phyloP scores from a whole-genome alignment of 1,140 invertebrate genomes.

The Anastatus disparis region DNA sequence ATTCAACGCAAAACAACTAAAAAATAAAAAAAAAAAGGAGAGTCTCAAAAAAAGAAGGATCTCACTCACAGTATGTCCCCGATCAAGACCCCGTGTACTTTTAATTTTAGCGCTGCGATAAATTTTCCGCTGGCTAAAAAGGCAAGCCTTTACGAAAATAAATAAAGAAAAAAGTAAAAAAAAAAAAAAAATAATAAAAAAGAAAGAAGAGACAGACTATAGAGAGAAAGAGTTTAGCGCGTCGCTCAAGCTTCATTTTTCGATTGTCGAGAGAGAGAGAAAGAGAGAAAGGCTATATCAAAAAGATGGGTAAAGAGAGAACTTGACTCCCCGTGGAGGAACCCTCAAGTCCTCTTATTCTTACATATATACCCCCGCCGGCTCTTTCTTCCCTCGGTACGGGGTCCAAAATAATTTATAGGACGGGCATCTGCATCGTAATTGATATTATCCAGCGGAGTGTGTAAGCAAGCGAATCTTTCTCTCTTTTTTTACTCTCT shows the following conservation, averaged over 20 bases:
- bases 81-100: slow-evolving; percentile 22
- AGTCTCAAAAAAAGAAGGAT: slow-evolving; percentile 10
- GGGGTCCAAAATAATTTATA: slow-evolving; percentile 50
- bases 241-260: slow-evolving; percentile 41
- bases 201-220: background rate
- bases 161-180: background rate
- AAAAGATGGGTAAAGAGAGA: background rate
- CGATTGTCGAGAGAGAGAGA: slow-evolving; percentile 33
- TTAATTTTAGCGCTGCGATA: slow-evolving; percentile 37
- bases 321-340: slow-evolving; percentile 39
- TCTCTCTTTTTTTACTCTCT: too few species aligned
- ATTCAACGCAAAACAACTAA: too few species aligned
- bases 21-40: too few species aligned
- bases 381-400: slow-evolving; percentile 33
- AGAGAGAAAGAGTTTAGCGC: slow-evolving; percentile 13
- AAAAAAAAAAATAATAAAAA: background rate
- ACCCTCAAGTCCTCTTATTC: background rate
- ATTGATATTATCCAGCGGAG: slow-evolving; percentile 53
- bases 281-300: background rate
- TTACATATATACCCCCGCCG: slow-evolving; percentile 36
- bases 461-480: too few species aligned
- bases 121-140: slow-evolving; percentile 32
- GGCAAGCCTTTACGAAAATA: too few species aligned
- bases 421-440: slow-evolving; percentile 49
- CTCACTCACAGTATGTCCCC: background rate